phyloP scores from a whole-genome alignment of 2,797 vertebrate genomes.

The Hypotaenidia okinawae region DNA sequence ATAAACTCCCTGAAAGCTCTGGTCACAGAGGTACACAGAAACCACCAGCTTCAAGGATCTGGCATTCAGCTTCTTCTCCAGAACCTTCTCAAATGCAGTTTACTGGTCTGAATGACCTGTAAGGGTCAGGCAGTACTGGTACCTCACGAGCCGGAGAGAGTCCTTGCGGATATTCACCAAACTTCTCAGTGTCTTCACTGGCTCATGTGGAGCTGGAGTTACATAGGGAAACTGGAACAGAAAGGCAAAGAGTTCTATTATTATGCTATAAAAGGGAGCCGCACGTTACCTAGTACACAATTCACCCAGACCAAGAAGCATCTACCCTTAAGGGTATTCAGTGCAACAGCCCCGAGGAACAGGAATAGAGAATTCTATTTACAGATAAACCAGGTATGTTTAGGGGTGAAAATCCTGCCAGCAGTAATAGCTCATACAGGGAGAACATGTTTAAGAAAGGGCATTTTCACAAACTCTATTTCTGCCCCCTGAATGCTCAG shows the following conservation, averaged over 20 bases:
- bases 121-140: not conserved
- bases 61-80: not conserved
- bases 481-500: not conserved
- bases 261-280: not conserved
- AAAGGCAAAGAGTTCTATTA: slow-evolving; percentile 38
- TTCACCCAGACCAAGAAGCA: not conserved
- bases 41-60: not conserved
- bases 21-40: not conserved
- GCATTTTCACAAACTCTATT: not conserved
- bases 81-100: not conserved
- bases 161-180: slow-evolving; percentile 98
- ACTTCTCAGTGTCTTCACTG: slow-evolving; percentile 95
- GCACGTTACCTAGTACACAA: not conserved
- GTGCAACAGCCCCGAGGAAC: not conserved
- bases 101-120: not conserved
- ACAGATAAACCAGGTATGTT: not conserved
- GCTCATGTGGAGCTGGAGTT: slow-evolving; percentile 95
- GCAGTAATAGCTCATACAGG: not conserved
- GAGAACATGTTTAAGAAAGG: not conserved
- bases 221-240: slow-evolving; percentile 92
- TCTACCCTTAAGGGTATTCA: not conserved
- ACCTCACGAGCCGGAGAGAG: slow-evolving; percentile 95
- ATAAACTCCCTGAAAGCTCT: not conserved
- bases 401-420: not conserved
- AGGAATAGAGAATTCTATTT: not conserved